phyloP scores from a whole-genome alignment of 2,888 invertebrate species.

The Caenorhabditis wallacei region DNA sequence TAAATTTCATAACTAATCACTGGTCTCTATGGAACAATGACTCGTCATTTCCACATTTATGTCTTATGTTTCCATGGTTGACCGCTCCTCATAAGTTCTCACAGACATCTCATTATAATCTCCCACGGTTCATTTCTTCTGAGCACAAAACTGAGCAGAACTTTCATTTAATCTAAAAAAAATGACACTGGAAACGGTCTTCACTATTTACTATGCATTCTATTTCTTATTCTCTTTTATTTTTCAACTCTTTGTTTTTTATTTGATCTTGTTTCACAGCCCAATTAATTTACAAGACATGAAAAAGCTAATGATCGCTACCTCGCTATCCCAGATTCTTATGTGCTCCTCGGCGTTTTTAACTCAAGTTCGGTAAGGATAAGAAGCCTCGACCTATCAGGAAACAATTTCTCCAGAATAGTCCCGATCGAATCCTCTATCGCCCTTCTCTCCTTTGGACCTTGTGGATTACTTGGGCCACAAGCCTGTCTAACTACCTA shows the following conservation, averaged over 20 bases:
- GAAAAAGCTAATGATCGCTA: constrained; percentile 46
- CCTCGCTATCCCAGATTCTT: constrained; percentile 40
- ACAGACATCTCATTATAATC: not conserved
- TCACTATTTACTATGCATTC: constrained; percentile 38
- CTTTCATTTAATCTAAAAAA: not conserved
- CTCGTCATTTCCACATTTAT: too few relatives aligned
- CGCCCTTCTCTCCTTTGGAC: constrained; percentile 45
- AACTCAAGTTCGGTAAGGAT: constrained; percentile 45
- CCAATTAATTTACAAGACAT: constrained; percentile 39
- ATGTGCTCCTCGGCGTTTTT: constrained; percentile 53
- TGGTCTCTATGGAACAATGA: too few relatives aligned
- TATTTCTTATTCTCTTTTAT: constrained; percentile 29
- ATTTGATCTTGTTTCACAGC: constrained; percentile 41
- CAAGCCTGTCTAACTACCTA: constrained; percentile 43
- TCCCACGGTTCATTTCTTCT: constrained; percentile 22
- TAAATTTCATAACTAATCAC: too few relatives aligned
- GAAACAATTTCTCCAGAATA: constrained; percentile 29
- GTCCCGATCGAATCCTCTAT: constrained; percentile 44
- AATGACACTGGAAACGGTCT: constrained; percentile 40
- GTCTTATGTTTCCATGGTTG: not conserved
- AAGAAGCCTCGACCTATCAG: too few relatives aligned
- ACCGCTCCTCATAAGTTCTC: not conserved
- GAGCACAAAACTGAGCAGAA: not conserved
- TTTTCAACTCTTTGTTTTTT: constrained; percentile 30
- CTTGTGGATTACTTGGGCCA: constrained; percentile 26